Percentiles rank a stretch among this genome's conserved stretches.
These are phyloP conservation scores for Conopomorpha cramerella DNA, from an alignment of 1,140 invertebrate species.

Conservation along the genomic window DNA sequence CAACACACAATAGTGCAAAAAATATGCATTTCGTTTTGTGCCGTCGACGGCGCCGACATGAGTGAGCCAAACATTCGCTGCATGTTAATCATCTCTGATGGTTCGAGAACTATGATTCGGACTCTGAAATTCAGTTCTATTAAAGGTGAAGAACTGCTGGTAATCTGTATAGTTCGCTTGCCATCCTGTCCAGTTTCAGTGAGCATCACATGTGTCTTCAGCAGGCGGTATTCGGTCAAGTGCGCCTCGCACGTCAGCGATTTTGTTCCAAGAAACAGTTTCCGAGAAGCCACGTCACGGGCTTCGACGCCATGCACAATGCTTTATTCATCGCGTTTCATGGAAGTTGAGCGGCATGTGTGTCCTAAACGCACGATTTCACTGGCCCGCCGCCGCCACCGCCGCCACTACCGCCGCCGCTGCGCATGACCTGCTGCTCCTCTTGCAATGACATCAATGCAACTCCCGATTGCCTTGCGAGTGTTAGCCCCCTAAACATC, in stretches of 20 bases:
- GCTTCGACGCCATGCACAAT: conserved; percentile 49
- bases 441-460: conserved; percentile 8
- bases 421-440: conserved; percentile 35
- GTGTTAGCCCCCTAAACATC: too few species aligned
- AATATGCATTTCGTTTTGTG: conserved; percentile 39
- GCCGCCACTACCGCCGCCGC: conserved; percentile 15
- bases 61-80: conserved; percentile 18
- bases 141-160: too few species aligned
- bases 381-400: conserved; percentile 16
- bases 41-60: conserved; percentile 41
- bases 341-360: conserved; percentile 49
- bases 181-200: conserved; percentile 17
- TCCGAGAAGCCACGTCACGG: conserved; percentile 49
- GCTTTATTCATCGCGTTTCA: conserved; percentile 57
- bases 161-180: conserved; percentile 33
- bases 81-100: conserved; percentile 55
- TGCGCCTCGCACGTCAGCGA: too few species aligned
- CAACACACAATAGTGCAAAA: conserved; percentile 45
- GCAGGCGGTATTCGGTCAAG: too few species aligned
- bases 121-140: too few species aligned
- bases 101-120: too few species aligned
- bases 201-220: too few species aligned
- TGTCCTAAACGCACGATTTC: conserved; percentile 44
- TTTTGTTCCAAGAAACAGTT: too few species aligned
- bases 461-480: conserved; percentile 3